Evolutionary conservation across 2,113 vertebrate species (phyloP).

Genomic region (Heptranchias perlo): DNA sequence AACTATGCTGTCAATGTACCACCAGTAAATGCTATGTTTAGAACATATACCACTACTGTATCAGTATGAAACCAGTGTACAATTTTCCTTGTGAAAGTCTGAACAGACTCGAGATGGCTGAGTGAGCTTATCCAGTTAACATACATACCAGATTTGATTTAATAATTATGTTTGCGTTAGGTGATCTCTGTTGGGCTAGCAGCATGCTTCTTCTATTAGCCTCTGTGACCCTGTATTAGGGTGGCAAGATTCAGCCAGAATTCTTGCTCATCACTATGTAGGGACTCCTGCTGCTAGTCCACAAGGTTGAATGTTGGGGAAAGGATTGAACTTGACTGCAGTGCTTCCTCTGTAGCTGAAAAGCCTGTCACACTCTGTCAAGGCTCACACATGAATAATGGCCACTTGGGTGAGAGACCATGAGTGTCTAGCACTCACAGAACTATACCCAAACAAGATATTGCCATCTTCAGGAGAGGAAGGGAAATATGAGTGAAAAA

Average conservation of each 20-base stretch:
- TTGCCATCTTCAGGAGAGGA: background rate
- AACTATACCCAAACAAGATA: background rate
- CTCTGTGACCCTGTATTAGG: background rate
- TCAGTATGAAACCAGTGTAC: background rate
- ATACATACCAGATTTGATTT: background rate
- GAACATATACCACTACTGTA: background rate
- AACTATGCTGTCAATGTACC: too few relatives aligned
- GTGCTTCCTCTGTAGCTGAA: background rate
- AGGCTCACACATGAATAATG: background rate
- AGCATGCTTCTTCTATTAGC: background rate
- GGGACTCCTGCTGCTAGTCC: background rate
- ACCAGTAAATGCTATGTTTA: background rate
- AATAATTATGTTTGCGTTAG: background rate
- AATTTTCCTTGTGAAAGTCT: background rate
- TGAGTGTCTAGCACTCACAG: background rate
- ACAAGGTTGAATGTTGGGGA: background rate
- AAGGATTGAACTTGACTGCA: background rate
- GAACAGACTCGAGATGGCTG: background rate
- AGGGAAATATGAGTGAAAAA: background rate
- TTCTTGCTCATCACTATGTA: background rate
- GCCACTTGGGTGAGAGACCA: background rate
- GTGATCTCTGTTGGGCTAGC: background rate
- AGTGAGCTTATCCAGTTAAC: background rate
- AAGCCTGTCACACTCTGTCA: background rate
- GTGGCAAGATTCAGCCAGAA: background rate